A percentile compares a stretch with the other conserved stretches of the same genome.
Conservation (phyloP, 2,797 vertebrate genomes). For the Calcarius lapponicus region DNA sequence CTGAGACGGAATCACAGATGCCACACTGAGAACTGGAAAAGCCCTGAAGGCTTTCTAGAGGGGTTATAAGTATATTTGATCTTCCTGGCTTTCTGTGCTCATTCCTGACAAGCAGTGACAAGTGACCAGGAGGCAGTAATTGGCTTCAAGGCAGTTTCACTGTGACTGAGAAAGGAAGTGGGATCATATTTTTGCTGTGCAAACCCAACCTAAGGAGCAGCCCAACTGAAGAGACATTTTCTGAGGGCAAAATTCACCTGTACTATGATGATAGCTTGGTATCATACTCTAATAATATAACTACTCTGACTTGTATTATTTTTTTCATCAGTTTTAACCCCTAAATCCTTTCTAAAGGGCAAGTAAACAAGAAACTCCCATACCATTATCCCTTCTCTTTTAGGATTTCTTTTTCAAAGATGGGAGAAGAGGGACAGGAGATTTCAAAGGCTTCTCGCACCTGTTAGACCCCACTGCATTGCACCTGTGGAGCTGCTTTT, state of each 20-base stretch:
- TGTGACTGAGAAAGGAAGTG: neutral
- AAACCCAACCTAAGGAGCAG: neutral
- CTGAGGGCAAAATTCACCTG: neutral
- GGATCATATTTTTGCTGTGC: neutral
- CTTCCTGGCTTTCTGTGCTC: neutral
- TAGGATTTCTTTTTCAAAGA: neutral
- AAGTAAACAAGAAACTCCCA: neutral
- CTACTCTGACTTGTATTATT: neutral
- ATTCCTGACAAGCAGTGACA: neutral
- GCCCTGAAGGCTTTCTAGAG: neutral
- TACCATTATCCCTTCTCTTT: neutral
- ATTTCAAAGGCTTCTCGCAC: neutral
- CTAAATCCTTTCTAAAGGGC: neutral
- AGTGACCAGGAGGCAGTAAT: neutral
- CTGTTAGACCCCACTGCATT: neutral
- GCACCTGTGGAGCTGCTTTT: neutral
- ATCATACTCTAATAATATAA: neutral
- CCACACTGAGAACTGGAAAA: neutral
- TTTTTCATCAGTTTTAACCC: neutral
- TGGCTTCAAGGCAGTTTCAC: neutral
- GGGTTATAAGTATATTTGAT: fast-evolving
- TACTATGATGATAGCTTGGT: neutral
- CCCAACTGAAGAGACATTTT: neutral
- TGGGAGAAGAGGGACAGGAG: neutral
- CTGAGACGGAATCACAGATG: neutral